phyloP scores from a whole-genome alignment of 1,140 invertebrate species.

The Bombus picipes region DNA sequence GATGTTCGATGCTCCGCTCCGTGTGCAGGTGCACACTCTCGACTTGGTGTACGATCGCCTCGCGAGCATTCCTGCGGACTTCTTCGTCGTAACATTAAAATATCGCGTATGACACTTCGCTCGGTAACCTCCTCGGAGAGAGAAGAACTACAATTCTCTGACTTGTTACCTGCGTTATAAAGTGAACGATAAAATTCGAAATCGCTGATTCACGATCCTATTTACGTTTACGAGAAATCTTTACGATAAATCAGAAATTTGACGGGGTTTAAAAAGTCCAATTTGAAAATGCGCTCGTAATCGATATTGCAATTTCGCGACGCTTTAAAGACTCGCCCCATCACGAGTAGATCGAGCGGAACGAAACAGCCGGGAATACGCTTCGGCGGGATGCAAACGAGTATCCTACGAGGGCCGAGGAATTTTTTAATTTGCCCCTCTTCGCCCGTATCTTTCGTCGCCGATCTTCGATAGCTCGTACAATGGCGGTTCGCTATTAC shows the following conservation, averaged over 20 bases:
- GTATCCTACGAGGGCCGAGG: neutral
- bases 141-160: neutral
- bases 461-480: slow-evolving; percentile 11
- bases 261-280: neutral
- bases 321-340: neutral
- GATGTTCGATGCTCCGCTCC: slow-evolving; percentile 32
- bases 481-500: slow-evolving; percentile 52
- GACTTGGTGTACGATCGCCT: neutral
- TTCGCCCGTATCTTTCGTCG: neutral
- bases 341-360: neutral
- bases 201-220: neutral
- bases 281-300: neutral
- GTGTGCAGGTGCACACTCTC: slow-evolving; percentile 47
- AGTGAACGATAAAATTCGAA: neutral
- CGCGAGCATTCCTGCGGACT: neutral
- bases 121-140: neutral
- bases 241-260: neutral
- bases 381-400: too few relatives aligned
- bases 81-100: slow-evolving; percentile 4
- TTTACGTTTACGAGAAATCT: neutral
- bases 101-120: neutral
- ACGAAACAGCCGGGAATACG: neutral
- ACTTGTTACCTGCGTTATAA: neutral
- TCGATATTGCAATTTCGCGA: neutral
- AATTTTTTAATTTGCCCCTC: neutral